Evolutionary conservation across 2,888 invertebrate genomes (phyloP).

Genomic region (Tryphoninae sp.): DNA sequence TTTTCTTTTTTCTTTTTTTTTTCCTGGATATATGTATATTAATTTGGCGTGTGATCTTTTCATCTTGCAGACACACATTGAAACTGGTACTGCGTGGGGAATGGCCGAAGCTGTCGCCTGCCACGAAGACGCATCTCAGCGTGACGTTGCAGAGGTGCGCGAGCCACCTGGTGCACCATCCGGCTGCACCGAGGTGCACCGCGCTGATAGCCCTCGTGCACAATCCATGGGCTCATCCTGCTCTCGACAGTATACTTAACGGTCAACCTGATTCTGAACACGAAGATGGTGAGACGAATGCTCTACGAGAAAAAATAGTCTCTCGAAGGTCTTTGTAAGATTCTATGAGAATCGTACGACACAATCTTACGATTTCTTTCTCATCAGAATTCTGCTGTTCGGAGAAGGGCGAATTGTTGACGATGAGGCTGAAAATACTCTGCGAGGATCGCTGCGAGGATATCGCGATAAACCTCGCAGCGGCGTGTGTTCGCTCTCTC

Average conservation of each 20-base stretch:
- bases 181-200: conserved; percentile 83
- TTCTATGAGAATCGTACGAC: too few species aligned
- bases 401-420: conserved; percentile 84
- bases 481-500: conserved; percentile 83
- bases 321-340: too few species aligned
- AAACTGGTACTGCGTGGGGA: conserved; percentile 83
- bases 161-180: conserved; percentile 79
- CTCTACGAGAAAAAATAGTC: too few species aligned
- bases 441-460: conserved; percentile 85
- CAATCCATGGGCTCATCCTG: conserved; percentile 82
- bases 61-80: conserved; percentile 76
- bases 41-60: conserved; percentile 8
- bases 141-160: conserved; percentile 81
- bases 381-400: conserved; percentile 84
- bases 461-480: conserved; percentile 84
- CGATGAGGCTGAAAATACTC: conserved; percentile 85
- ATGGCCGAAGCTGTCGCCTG: conserved; percentile 83
- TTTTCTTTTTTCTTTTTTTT: conserved; percentile 13
- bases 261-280: conserved; percentile 78
- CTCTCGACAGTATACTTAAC: conserved; percentile 80
- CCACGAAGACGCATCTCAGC: conserved; percentile 81
- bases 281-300: conserved; percentile 78
- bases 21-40: neutral
- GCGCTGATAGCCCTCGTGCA: conserved; percentile 84
- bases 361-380: neutral